Evolutionary conservation across 2,113 vertebrate genomes (phyloP).

Genomic region (Picathartes gymnocephalus): DNA sequence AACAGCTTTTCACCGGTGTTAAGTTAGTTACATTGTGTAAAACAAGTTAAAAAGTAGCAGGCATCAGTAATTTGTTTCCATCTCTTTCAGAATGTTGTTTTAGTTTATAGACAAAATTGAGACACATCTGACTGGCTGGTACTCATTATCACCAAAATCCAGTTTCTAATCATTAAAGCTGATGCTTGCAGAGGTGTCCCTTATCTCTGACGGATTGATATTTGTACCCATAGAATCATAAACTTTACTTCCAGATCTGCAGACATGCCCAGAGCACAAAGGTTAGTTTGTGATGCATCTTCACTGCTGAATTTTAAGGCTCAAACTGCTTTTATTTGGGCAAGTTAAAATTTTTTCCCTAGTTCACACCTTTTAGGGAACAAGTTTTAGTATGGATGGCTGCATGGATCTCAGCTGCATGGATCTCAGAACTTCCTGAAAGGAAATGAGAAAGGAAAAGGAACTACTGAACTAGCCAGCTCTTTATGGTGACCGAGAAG

Average conservation of each 20-base stretch:
- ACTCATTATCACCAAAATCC: not conserved
- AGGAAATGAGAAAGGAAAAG: not conserved
- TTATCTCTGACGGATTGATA: not conserved
- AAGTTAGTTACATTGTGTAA: not conserved
- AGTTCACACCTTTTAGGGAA: not conserved
- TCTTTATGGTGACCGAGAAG: not conserved
- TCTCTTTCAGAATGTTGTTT: not conserved
- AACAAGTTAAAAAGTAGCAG: not conserved
- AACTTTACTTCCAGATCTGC: not conserved
- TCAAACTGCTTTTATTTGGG: not conserved
- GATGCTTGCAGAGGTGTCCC: not conserved
- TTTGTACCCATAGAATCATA: not conserved
- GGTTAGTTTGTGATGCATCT: not conserved
- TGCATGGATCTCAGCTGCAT: not conserved
- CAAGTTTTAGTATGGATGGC: not conserved
- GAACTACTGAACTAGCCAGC: not conserved
- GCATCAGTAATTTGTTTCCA: not conserved
- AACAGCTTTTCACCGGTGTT: not conserved
- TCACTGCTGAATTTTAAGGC: not conserved
- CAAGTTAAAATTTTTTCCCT: not conserved
- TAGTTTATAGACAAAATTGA: not conserved
- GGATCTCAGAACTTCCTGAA: not conserved
- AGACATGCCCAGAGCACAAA: not conserved
- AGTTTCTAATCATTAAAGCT: not conserved
- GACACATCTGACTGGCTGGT: not conserved